These are phyloP conservation scores for Pomatostomus ruficeps DNA, from an alignment of 2,113 vertebrate genomes.

Conservation along the genomic window DNA sequence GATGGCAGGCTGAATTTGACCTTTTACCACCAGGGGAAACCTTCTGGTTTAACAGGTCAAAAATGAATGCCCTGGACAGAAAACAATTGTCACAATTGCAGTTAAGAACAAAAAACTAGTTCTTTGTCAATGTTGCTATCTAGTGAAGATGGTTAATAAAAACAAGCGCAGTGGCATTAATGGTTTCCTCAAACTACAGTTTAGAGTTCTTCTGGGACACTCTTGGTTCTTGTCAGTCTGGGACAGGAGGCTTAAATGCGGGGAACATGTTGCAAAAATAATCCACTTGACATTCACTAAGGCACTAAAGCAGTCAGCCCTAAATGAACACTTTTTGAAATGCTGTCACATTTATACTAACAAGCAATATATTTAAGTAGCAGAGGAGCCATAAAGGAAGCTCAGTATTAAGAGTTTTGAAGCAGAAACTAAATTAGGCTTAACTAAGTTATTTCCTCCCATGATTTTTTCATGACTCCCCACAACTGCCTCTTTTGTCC, in stretches of 20 bases:
- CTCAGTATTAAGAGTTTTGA: not conserved
- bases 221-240: not conserved
- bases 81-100: not conserved
- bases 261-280: conserved; percentile 27
- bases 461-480: not conserved
- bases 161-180: not conserved
- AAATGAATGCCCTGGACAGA: not conserved
- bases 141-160: not conserved
- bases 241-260: conserved; percentile 2
- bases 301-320: not conserved
- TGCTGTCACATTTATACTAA: not conserved
- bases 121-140: not conserved
- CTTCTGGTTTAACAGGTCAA: not conserved
- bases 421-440: not conserved
- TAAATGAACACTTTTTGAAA: not conserved
- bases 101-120: not conserved
- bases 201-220: not conserved
- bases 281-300: conserved; percentile 39
- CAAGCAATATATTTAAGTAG: not conserved
- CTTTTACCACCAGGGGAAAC: not conserved
- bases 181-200: not conserved
- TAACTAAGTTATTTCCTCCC: not conserved
- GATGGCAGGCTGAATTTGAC: not conserved
- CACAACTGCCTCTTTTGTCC: not conserved
- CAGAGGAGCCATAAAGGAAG: not conserved